Evolutionary conservation across 2,113 vertebrate genomes (phyloP), one percentile per base, ranked within the genome.

Genomic region (Passer montanus): DNA sequence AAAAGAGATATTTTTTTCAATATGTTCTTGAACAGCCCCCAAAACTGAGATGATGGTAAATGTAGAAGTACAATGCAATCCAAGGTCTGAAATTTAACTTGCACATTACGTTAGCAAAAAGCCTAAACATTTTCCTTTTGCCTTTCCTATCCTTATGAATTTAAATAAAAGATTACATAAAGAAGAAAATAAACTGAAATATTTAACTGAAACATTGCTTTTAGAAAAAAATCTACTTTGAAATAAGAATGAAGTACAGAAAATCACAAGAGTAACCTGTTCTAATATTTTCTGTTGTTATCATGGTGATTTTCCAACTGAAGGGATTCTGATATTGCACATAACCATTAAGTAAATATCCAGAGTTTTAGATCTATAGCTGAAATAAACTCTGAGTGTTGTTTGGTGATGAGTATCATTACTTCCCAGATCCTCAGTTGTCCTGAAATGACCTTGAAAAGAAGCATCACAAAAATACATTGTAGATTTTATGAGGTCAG

Each of bases 401-500:
- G 70, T 83, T 86, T 84, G 27, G 78, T 80, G 91, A 83, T 66
- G 63, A 46, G 30, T 67, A 87, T 69, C 59, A 52, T 63, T 93
- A 52, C 94, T 95, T 94, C 67, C 83, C 8, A 4, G 60, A 35
- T 73, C 62, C 77, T 70, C 84, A 6, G 77, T 58, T 98, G 92
- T 97, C 97, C 97, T 97, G 97, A 97, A 96, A 95, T 96, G 95
- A 97, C 97, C 97, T 94, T 67, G 84, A 58, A 67, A 89, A 81
- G 58, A 64, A 79, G 39, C 86, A 89, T 64, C 86, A 66, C 80
- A 75, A 75, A 94, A 92, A 89, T 66, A 85, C 77, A 72, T 55
- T 73, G 80, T 60, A 78, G 85, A 84, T 92, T 96, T 96, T 96
- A 96, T 87, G 79, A 95, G 93, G 92, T 95, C 93, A 86, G 60